A percentile compares a stretch with the other conserved stretches of the same genome.
Evolutionary conservation across 2,888 invertebrate genomes (phyloP).

Genomic region (Tenthredo amoena): DNA sequence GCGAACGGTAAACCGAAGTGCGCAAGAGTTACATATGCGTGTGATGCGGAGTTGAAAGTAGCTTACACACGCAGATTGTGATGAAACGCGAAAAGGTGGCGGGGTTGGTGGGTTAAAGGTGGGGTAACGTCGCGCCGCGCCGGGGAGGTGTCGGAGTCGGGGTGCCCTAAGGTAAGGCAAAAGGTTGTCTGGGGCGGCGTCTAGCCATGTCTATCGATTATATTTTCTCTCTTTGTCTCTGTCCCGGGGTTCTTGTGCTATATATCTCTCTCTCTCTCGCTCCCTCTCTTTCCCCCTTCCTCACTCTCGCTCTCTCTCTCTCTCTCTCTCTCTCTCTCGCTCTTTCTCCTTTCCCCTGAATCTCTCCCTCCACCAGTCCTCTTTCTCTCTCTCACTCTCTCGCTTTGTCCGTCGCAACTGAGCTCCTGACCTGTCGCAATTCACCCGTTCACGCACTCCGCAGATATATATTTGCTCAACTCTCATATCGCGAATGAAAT

Average conservation of each 20-base stretch:
- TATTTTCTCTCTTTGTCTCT: constrained; percentile 72
- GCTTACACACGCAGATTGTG: background rate
- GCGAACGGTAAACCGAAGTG: background rate
- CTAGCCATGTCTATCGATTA: constrained; percentile 79
- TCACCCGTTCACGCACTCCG: constrained; percentile 67
- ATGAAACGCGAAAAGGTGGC: constrained; percentile 42
- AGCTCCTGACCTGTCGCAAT: constrained; percentile 76
- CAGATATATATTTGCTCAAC: background rate
- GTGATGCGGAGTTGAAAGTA: background rate
- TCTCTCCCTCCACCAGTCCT: constrained; percentile 51
- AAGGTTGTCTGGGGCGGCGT: constrained; percentile 78
- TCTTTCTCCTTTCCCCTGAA: constrained; percentile 42
- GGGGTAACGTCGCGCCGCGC: constrained; percentile 30
- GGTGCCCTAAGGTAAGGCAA: constrained; percentile 74
- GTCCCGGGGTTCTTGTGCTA: constrained; percentile 66
- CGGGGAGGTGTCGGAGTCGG: constrained; percentile 60
- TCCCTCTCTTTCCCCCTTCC: constrained; percentile 54
- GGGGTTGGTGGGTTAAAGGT: constrained; percentile 45
- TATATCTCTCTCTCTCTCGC: constrained; percentile 41
- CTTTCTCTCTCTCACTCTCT: constrained; percentile 52
- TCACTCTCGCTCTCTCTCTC: constrained; percentile 54
- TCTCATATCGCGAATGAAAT: background rate
- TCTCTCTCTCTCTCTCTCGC: constrained; percentile 50
- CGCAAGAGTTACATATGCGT: background rate
- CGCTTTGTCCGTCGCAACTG: constrained; percentile 54